Percentiles rank a stretch among this genome's conserved stretches.
Evolutionary conservation across 2,888 invertebrate species (phyloP).

Genomic region (Parasteatoda lunata): DNA sequence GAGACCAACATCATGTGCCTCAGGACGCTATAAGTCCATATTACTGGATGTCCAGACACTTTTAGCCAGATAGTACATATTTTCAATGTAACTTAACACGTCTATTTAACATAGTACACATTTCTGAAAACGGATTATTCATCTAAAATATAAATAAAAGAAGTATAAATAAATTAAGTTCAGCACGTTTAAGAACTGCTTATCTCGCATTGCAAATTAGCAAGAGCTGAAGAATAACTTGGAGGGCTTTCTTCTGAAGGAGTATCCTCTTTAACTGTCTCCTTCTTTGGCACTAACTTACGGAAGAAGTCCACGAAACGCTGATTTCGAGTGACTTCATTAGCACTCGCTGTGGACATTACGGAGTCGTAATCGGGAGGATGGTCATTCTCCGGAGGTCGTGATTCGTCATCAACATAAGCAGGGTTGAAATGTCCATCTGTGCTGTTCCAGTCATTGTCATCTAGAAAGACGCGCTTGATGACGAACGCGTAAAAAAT

Average conservation of each 20-base stretch:
- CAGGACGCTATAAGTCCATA: too few species aligned
- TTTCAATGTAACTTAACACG: too few species aligned
- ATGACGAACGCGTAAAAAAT: constrained; percentile 21
- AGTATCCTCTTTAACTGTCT: neutral
- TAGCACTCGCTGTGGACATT: neutral
- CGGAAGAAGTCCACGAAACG: neutral
- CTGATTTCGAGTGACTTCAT: neutral
- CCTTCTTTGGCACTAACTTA: neutral
- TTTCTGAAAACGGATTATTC: too few species aligned
- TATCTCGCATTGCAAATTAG: neutral
- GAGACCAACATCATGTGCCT: too few species aligned
- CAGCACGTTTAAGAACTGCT: too few species aligned
- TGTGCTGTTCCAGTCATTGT: neutral
- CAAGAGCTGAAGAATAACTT: constrained; percentile 22
- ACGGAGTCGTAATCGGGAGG: constrained; percentile 46
- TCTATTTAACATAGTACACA: too few species aligned
- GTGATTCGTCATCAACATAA: constrained; percentile 40
- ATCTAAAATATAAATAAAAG: too few species aligned
- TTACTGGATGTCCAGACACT: too few species aligned
- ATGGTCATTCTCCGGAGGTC: neutral
- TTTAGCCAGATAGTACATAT: too few species aligned
- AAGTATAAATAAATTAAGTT: too few species aligned
- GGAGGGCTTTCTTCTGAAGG: constrained; percentile 13
- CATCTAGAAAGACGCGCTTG: neutral
- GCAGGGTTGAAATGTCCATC: constrained; percentile 15